Conservation (phyloP, 2,888 invertebrate genomes). For the Epicampocera succincta region DNA sequence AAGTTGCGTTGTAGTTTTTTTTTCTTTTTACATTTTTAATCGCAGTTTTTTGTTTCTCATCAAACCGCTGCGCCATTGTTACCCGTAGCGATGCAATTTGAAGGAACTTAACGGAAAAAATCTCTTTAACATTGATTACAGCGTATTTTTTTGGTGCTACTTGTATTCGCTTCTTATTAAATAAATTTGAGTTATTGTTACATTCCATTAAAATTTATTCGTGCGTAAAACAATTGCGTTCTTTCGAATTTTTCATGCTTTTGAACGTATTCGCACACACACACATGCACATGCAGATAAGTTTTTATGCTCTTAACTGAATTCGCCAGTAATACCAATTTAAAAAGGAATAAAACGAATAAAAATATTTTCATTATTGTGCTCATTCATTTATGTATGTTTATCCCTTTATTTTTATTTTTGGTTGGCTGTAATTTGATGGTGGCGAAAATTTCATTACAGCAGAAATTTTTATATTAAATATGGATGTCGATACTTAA, state of each 20-base stretch:
- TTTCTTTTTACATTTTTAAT: constrained; percentile 7
- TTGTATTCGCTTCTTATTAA: constrained; percentile 56
- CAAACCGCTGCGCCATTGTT: too few species aligned
- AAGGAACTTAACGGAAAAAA: constrained; percentile 1
- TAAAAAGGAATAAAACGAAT: constrained; percentile 32
- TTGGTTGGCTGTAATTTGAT: neutral
- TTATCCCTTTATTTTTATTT: constrained; percentile 51
- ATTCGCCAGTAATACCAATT: constrained; percentile 44
- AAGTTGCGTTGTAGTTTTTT: constrained; percentile 16
- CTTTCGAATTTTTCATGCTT: constrained; percentile 30
- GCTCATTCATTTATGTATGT: constrained; percentile 63
- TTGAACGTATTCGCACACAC: constrained; percentile 1
- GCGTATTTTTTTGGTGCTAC: constrained; percentile 13
- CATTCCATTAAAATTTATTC: constrained; percentile 72
- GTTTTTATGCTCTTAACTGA: constrained; percentile 18
- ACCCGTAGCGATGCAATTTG: too few species aligned
- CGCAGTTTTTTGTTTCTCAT: neutral
- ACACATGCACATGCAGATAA: constrained; percentile 20
- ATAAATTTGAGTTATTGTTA: constrained; percentile 61
- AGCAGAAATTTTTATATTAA: too few species aligned
- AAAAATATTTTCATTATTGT: constrained; percentile 58
- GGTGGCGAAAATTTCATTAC: neutral
- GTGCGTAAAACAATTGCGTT: constrained; percentile 71
- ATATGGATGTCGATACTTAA: too few species aligned
- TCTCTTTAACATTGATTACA: constrained; percentile 33